Percentiles rank a stretch among this genome's conserved stretches.
Conservation (phyloP, 2,888 invertebrate genomes). For the Plutella xylostella region DNA sequence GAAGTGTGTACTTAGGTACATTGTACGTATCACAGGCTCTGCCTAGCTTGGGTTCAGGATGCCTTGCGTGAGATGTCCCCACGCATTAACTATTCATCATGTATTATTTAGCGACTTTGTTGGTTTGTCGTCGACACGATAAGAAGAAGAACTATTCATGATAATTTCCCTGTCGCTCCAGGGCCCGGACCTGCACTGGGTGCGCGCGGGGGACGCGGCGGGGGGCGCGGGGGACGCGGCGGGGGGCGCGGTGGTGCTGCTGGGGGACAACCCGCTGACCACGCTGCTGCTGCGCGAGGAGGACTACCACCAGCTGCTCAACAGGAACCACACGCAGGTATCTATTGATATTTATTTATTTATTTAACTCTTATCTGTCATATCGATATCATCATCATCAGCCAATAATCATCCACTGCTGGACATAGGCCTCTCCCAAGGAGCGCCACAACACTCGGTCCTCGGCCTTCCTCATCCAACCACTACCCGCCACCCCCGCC, state of each 20-base stretch:
- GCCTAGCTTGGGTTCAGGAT: conserved; percentile 15
- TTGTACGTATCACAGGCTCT: background rate
- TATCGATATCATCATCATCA: background rate
- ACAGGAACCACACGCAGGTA: background rate
- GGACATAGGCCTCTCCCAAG: too few relatives aligned
- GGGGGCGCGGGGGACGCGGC: conserved; percentile 12
- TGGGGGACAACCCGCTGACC: conserved; percentile 18
- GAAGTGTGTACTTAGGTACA: background rate
- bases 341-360: background rate
- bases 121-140: background rate
- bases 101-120: background rate
- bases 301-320: conserved; percentile 20
- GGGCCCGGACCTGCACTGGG: conserved; percentile 22
- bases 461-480: too few relatives aligned
- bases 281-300: conserved; percentile 24
- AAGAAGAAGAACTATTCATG: background rate
- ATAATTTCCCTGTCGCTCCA: conserved; percentile 9
- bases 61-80: conserved; percentile 13
- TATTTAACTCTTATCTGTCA: background rate
- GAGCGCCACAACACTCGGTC: too few relatives aligned
- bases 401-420: too few relatives aligned
- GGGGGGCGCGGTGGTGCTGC: conserved; percentile 16
- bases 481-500: too few relatives aligned
- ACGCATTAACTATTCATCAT: background rate
- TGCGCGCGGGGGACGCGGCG: conserved; percentile 14